Base-by-base conservation (phyloP, 2,888 invertebrate genomes). In the Pachycephus smyrnensis region DNA sequence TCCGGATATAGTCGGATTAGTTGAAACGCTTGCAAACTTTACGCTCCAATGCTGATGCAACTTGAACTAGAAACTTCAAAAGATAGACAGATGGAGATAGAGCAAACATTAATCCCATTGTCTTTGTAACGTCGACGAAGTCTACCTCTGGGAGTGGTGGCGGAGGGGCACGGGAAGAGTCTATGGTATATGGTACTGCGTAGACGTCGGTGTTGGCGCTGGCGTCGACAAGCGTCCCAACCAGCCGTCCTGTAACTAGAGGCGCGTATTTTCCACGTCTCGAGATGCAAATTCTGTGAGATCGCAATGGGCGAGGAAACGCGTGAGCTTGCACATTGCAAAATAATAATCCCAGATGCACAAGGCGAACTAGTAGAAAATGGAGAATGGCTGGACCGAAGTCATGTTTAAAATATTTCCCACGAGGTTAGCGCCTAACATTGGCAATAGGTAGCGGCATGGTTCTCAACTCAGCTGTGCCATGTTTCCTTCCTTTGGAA, bases 91-190 rank as follows among this genome's bases (percentile, higher is more conserved):
- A 75, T 77, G 82, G 77, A 77, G 80, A 79, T 80, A 80, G 81
- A 83, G 76, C 81, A 82, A 83, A 82, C 82, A 81, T 81, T 83
- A 83, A 83, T 83, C 78, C 81, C 82, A 83, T 84, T 82, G 82
- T 81, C 81, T 82, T 80, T 75, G 76, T 68, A 68, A 69, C 74
- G 36, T 30, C 74, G 74, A 31, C 36, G 74, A 15, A 23, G 74
- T 74, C 74, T 55, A 55, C 2, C 23, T 2, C 30, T 71, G 31
- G 12, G 35, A 71, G 71, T 30, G 71, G 30, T 30, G 12, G 3
- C 3, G 12, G 71, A 30, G 23, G 71, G 35, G 71, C 30, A 35
- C 12, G 31, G 30, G 35, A 35, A 30, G 71, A 11, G 9, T 9
- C 23, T 4, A 55, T 23, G 55, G 15, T 55, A 55, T 2, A 9